phyloP scores from a whole-genome alignment of 2,888 invertebrate species.

The Apodemia hepburni region DNA sequence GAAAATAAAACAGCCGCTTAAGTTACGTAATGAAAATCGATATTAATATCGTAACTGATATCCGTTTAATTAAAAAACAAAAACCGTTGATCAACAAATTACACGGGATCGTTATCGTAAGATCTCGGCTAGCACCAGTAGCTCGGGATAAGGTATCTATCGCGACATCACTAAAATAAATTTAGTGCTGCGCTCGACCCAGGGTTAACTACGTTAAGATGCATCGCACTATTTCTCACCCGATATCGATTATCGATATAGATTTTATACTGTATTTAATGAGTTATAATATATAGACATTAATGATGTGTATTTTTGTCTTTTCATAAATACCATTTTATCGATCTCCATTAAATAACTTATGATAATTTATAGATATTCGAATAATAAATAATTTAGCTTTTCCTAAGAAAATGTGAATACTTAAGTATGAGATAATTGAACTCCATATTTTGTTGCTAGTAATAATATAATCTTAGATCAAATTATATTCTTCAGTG shows the following conservation, averaged over 20 bases:
- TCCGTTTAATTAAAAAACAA: slow-evolving; percentile 40
- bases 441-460: no score
- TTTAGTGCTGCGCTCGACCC: slow-evolving; percentile 50
- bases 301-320: slow-evolving; percentile 18
- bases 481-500: no score
- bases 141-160: slow-evolving; percentile 62
- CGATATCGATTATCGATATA: slow-evolving; percentile 41
- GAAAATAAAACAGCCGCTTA: neutral
- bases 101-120: slow-evolving; percentile 47
- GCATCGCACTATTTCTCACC: slow-evolving; percentile 61
- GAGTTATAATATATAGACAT: slow-evolving; percentile 19
- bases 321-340: slow-evolving; percentile 5
- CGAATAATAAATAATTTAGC: no score
- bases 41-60: slow-evolving; percentile 19
- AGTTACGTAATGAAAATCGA: slow-evolving; percentile 2
- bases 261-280: slow-evolving; percentile 41
- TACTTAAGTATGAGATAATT: no score
- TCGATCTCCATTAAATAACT: neutral
- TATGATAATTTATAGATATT: no score
- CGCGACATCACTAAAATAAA: slow-evolving; percentile 66
- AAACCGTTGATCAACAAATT: slow-evolving; percentile 53
- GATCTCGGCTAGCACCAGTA: slow-evolving; percentile 52
- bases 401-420: no score
- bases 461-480: no score
- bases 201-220: slow-evolving; percentile 58